Percentiles rank a stretch among this genome's conserved stretches.
phyloP scores from a whole-genome alignment of 2,797 vertebrate species.

The Mormyrus proboscirostris region DNA sequence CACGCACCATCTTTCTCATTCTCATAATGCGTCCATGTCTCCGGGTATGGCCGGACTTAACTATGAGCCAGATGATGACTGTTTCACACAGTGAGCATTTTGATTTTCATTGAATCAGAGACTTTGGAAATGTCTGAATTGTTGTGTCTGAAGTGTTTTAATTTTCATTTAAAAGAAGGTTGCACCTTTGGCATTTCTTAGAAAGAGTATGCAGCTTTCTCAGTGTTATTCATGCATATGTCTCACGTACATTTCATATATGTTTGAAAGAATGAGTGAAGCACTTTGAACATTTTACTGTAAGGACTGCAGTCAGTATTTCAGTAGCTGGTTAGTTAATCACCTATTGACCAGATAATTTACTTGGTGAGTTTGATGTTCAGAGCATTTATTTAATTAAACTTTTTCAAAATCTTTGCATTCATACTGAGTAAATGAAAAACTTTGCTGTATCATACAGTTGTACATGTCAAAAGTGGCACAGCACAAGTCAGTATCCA shows the following conservation, averaged over 20 bases:
- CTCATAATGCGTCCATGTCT: too few relatives aligned
- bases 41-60: too few relatives aligned
- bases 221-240: neutral
- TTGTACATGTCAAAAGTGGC: neutral
- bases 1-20: too few relatives aligned
- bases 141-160: neutral
- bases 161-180: neutral
- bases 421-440: neutral
- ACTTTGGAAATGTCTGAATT: neutral
- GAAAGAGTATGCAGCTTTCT: neutral
- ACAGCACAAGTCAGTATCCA: neutral
- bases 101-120: neutral
- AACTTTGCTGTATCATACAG: neutral
- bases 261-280: neutral
- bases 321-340: neutral
- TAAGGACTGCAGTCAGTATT: neutral
- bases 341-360: neutral
- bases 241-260: neutral
- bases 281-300: neutral
- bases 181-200: neutral
- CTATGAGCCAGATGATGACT: neutral
- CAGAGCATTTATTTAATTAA: neutral
- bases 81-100: neutral
- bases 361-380: neutral
- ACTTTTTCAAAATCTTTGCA: neutral